A percentile compares a stretch with the other conserved stretches of the same genome.
Conservation (phyloP, 1,140 invertebrate genomes). For the Brachionus sp. region DNA sequence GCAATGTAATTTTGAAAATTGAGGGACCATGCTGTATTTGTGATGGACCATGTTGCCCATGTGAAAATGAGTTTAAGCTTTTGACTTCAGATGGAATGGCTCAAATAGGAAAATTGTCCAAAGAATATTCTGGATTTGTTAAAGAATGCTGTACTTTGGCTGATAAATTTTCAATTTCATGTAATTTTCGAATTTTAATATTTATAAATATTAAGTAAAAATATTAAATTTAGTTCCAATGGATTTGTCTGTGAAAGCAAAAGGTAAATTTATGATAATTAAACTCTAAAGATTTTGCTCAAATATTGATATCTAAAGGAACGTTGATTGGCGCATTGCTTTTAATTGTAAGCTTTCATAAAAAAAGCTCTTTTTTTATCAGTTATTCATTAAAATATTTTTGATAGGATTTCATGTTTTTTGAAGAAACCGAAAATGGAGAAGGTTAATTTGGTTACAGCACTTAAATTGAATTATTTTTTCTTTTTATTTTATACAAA, state of each 20-base stretch:
- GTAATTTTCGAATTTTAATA: not conserved
- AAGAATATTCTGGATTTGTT: constrained; percentile 41
- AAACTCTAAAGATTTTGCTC: not conserved
- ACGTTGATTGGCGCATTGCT: constrained; percentile 30
- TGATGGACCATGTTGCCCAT: constrained; percentile 26
- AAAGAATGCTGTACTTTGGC: not conserved
- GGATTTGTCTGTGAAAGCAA: constrained; percentile 47
- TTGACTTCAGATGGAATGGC: constrained; percentile 16
- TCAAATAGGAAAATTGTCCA: constrained; percentile 3
- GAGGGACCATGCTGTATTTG: constrained; percentile 32
- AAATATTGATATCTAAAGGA: not conserved
- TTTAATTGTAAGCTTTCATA: constrained; percentile 43
- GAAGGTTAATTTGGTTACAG: too few relatives aligned
- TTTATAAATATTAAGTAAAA: not conserved
- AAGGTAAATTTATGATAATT: not conserved
- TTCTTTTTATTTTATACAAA: too few relatives aligned
- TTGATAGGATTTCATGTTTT: too few relatives aligned
- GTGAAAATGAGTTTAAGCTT: constrained; percentile 42
- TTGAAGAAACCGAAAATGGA: too few relatives aligned
- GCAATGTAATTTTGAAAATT: constrained; percentile 6
- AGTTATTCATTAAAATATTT: not conserved
- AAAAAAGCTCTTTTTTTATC: not conserved
- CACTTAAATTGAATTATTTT: too few relatives aligned
- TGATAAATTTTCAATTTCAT: not conserved
- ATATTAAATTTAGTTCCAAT: constrained; percentile 49